Conservation (phyloP, 2,113 vertebrate genomes). For the Trochalopteron elliotii region DNA sequence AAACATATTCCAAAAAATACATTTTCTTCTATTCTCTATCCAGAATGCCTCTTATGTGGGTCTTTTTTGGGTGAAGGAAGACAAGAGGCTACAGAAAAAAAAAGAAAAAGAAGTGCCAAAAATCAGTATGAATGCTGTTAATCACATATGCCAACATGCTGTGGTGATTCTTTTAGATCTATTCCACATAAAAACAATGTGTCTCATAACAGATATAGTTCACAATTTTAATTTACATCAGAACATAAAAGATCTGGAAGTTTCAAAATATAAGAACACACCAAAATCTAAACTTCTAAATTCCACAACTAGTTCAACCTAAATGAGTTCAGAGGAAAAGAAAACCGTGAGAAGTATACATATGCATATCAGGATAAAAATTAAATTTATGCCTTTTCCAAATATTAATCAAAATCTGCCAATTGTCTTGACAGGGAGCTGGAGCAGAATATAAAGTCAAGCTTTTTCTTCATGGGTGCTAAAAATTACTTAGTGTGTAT, state of each 20-base stretch:
- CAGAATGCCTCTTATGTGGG: not conserved
- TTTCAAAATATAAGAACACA: not conserved
- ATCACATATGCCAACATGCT: not conserved
- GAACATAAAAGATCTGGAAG: not conserved
- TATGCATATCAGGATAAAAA: not conserved
- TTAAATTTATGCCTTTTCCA: not conserved
- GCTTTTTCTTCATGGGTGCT: not conserved
- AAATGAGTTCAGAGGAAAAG: not conserved
- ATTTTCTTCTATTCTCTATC: not conserved
- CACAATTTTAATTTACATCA: not conserved
- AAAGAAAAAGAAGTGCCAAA: not conserved
- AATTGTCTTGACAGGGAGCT: not conserved
- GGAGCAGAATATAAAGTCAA: not conserved
- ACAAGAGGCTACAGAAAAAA: not conserved
- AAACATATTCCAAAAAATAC: not conserved
- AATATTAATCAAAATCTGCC: not conserved
- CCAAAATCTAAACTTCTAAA: not conserved
- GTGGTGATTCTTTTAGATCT: not conserved
- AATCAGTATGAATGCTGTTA: not conserved
- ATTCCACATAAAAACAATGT: not conserved
- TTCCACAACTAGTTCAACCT: not conserved
- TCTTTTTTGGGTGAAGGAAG: not conserved
- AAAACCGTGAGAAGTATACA: not conserved
- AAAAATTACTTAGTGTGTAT: not conserved
- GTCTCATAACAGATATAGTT: not conserved